Percentiles rank a stretch among this genome's conserved stretches.
phyloP scores from a whole-genome alignment of 1,140 invertebrate genomes.

The Goniozus legneri region DNA sequence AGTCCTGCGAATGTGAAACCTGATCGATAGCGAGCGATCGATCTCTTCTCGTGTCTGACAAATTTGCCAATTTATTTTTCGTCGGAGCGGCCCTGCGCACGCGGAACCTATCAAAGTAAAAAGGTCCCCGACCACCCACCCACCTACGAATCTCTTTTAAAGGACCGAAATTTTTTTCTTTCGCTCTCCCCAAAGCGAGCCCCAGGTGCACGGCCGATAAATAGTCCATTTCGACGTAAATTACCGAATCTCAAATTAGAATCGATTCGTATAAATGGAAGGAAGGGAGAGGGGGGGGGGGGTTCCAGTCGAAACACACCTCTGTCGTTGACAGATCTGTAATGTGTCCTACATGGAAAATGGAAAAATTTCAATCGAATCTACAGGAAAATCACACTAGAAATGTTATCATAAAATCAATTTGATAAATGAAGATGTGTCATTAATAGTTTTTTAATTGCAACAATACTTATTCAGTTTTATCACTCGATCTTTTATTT shows the following conservation, averaged over 20 bases:
- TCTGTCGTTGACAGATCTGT: background rate
- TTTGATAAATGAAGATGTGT: no score
- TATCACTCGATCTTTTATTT: no score
- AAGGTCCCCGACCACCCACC: constrained; percentile 1
- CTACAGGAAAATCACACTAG: no score
- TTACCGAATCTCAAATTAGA: constrained; percentile 32
- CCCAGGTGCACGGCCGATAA: constrained; percentile 26
- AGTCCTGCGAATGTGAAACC: no score
- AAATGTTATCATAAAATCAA: no score
- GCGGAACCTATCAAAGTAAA: no score
- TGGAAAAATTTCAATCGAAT: no score
- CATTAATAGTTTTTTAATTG: no score
- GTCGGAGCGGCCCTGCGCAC: no score
- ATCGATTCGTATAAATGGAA: constrained; percentile 12
- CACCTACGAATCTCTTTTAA: constrained; percentile 7
- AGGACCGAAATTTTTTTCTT: constrained; percentile 17
- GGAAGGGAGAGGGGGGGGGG: background rate
- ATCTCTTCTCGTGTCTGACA: constrained; percentile 23
- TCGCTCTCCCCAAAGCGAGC: constrained; percentile 5
- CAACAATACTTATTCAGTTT: no score
- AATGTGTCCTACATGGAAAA: no score
- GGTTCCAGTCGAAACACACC: background rate
- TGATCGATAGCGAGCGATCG: no score
- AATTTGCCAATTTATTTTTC: constrained; percentile 29
- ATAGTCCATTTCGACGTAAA: constrained; percentile 27